Evolutionary conservation across 1,140 invertebrate species (phyloP).

Genomic region (Bombus superbus): DNA sequence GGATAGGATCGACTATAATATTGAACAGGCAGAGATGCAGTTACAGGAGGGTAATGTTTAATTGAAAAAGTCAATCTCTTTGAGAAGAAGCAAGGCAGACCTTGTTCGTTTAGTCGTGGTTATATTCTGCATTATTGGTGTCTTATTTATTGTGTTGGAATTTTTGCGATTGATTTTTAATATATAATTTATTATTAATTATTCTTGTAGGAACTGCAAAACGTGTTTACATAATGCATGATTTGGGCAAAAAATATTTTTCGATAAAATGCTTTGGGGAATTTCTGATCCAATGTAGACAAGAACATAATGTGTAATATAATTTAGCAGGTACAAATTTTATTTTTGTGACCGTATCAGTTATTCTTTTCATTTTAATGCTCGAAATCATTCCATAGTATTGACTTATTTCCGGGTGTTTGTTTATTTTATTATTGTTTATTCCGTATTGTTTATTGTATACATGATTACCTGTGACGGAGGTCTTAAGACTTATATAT

Average conservation of each 20-base stretch:
- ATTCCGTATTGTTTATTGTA: too few relatives aligned
- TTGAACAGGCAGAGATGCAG: constrained; percentile 94
- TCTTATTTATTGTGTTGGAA: too few relatives aligned
- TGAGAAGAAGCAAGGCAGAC: constrained; percentile 92
- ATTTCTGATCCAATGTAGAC: neutral
- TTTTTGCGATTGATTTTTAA: too few relatives aligned
- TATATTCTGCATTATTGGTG: constrained; percentile 87
- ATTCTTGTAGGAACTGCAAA: constrained; percentile 22
- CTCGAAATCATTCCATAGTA: too few relatives aligned
- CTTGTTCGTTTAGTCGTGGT: constrained; percentile 93
- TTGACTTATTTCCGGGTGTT: too few relatives aligned
- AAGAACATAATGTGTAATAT: too few relatives aligned
- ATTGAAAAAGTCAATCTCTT: constrained; percentile 35
- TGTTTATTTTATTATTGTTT: too few relatives aligned
- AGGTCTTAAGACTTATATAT: neutral
- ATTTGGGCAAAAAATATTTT: constrained; percentile 17
- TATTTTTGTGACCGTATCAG: too few relatives aligned
- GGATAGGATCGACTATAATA: constrained; percentile 98
- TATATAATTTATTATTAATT: too few relatives aligned
- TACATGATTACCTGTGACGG: neutral
- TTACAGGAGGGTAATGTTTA: constrained; percentile 95
- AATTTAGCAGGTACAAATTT: too few relatives aligned
- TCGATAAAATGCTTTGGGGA: neutral
- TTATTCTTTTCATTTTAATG: too few relatives aligned
- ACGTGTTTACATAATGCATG: constrained; percentile 4